A percentile compares a stretch with the other conserved stretches of the same genome.
Evolutionary conservation across 2,113 vertebrate genomes (phyloP).

Genomic region (Peromyscus leucopus): DNA sequence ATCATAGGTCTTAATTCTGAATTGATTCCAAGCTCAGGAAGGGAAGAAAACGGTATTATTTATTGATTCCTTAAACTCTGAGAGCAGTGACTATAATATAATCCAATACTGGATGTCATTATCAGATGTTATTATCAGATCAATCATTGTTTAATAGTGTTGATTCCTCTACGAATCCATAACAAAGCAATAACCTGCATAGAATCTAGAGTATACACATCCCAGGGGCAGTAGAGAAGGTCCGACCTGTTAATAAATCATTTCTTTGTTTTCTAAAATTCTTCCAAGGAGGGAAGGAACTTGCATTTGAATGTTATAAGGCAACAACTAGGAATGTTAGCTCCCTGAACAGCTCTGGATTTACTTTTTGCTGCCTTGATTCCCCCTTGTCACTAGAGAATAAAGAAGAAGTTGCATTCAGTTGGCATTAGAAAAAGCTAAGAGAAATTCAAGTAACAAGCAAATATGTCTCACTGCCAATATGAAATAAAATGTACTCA

Average conservation of each 20-base stretch:
- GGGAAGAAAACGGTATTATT: slow-evolving; percentile 32
- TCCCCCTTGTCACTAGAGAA: neutral
- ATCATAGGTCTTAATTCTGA: slow-evolving; percentile 48
- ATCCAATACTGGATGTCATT: slow-evolving; percentile 53
- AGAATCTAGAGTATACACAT: neutral
- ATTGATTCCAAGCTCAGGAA: slow-evolving; percentile 47
- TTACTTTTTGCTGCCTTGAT: neutral
- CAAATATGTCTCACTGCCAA: neutral
- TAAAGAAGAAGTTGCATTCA: neutral
- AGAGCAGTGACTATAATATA: slow-evolving; percentile 62
- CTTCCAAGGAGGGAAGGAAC: slow-evolving; percentile 14
- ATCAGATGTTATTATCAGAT: slow-evolving; percentile 52
- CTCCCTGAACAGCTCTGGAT: neutral
- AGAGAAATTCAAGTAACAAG: neutral
- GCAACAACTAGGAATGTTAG: neutral
- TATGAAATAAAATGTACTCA: neutral
- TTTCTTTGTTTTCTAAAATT: neutral
- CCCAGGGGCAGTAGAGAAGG: neutral
- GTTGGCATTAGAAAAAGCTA: neutral
- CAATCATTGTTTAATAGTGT: slow-evolving; percentile 53
- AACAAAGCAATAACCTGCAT: slow-evolving; percentile 16
- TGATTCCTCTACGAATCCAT: slow-evolving; percentile 39
- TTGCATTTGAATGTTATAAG: slow-evolving; percentile 47
- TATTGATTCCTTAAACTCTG: slow-evolving; percentile 59
- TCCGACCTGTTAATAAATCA: slow-evolving; percentile 28